phyloP scores from a whole-genome alignment of 1,140 invertebrate genomes.

The Maconellicoccus hirsutus region DNA sequence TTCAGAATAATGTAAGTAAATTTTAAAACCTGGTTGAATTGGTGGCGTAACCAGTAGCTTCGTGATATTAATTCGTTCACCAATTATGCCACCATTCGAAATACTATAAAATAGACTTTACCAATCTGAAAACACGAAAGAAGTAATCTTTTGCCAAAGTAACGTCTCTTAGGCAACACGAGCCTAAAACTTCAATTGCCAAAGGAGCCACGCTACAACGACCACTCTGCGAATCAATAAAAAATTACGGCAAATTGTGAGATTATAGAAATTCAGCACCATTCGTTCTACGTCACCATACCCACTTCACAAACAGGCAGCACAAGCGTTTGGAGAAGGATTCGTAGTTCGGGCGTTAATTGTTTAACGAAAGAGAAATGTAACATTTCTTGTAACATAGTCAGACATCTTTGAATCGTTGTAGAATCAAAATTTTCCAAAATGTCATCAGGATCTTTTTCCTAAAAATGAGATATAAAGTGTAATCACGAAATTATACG shows the following conservation, averaged over 20 bases:
- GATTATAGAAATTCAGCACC: too few species aligned
- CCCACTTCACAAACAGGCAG: not conserved
- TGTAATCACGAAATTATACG: too few species aligned
- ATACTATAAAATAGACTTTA: not conserved
- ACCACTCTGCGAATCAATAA: too few species aligned
- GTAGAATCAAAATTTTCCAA: too few species aligned
- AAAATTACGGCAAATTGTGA: too few species aligned
- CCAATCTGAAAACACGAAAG: not conserved
- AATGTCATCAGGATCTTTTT: not conserved
- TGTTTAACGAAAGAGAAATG: not conserved
- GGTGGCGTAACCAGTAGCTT: too few species aligned
- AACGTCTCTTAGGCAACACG: not conserved
- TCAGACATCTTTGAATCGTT: not conserved
- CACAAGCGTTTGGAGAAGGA: not conserved
- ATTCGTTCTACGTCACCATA: too few species aligned
- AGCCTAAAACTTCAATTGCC: slow-evolving; percentile 5
- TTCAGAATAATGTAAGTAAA: too few species aligned
- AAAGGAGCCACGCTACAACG: not conserved
- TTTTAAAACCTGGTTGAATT: not conserved
- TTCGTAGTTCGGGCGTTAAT: not conserved
- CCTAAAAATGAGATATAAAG: not conserved
- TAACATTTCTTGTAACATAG: not conserved
- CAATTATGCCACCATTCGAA: too few species aligned
- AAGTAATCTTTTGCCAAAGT: not conserved
- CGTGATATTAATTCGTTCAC: too few species aligned